Base-by-base conservation (phyloP, 2,888 invertebrate species). In the Baccha elongata region DNA sequence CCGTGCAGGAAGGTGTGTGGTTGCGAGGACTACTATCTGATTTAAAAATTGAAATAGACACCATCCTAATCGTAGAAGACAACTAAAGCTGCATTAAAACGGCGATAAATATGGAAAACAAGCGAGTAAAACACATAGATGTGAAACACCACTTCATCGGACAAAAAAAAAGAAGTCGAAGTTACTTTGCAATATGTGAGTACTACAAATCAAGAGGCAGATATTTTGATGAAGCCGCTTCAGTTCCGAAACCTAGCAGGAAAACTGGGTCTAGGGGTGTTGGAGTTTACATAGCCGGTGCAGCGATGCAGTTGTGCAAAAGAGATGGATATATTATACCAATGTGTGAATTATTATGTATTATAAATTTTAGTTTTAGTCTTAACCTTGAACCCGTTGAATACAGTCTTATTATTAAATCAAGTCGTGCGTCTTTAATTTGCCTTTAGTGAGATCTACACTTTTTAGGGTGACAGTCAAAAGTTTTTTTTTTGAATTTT, bases 81-180 rank as follows among this genome's bases (percentile, higher is more conserved):
- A 76, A 76, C 32, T 69, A 69, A 37, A 69, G 69, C 35, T 62
- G 48, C 1, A 71, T 78, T 4, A 60, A 79, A 32, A 32, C 52
- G 68, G 40, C 29, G 10, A 23, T 13, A 15, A 71, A 52, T 23
- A 40, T 71, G 62, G 64, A 52, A 1, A 64, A 44, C 8, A 62
- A 52, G 5, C 21, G 52, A 1, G 44, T 71, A 1, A 55, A 55
- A 6, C 48, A 71, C 23, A 71, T 71, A 26, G 60, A 71, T 37
- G 60, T 71, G 21, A 58, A 37, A 13, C 46, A 69, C n/a, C 35
- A 69, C 17, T 58, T 69, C 40, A 58, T 58, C n/a, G 1, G 48
- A 1, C 58, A 71, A 19, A 71, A 64, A 17, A n/a, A 17, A 42
- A 42, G 42, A 42, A 42, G 17, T 7, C 13, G 42, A 42, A 15